Evolutionary conservation across 2,888 invertebrate species (phyloP), one percentile per base, ranked within the genome.

Genomic region (Drosophila buzzatii): DNA sequence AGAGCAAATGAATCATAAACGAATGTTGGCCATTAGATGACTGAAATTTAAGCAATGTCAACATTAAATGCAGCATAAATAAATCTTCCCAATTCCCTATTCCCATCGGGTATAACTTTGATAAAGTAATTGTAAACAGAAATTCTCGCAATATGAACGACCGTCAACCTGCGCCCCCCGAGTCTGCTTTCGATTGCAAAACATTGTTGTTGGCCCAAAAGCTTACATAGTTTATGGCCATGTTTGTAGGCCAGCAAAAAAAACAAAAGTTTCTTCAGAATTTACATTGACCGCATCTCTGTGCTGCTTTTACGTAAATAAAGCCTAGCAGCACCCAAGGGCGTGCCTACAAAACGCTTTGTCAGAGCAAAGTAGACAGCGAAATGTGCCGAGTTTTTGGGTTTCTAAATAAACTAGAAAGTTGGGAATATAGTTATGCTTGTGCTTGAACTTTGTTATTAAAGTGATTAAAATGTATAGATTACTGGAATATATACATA

Each of bases 121-220:
- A 14, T 2, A 18, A 49, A 49, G 18, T 49, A 31, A n/a, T 6
- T n/a, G 31, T 49, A 33, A 33, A 33, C 18, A 49, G 16, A 49
- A 18, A 49, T 49, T n/a, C 6, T 10, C n/a, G 31, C 49, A 49
- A n/a, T 49, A 49, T 49, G n/a, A 33, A 51, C 49, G 49, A 7
- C 18, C 33, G 18, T 51, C 33, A n/a, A 18, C 9, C 33, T 14
- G 18, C 20, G 18, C 35, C 51, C 33, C 33, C 18, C 7, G 49
- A 27, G 49, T 4, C 14, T 45, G 16, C 35, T 35, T 10, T 35
- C 3, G 3, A 35, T 23, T 18, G 18, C 23, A 8, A 14, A 23
- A 7, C 23, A 45, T 45, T 23, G 14, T 45, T 8, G 14, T 23
- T 45, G 23, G 8, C 27, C 47, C 47, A 2, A 33, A 33, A 18